Conservation (phyloP, 2,113 vertebrate species). For the Sebastes schlegelii region DNA sequence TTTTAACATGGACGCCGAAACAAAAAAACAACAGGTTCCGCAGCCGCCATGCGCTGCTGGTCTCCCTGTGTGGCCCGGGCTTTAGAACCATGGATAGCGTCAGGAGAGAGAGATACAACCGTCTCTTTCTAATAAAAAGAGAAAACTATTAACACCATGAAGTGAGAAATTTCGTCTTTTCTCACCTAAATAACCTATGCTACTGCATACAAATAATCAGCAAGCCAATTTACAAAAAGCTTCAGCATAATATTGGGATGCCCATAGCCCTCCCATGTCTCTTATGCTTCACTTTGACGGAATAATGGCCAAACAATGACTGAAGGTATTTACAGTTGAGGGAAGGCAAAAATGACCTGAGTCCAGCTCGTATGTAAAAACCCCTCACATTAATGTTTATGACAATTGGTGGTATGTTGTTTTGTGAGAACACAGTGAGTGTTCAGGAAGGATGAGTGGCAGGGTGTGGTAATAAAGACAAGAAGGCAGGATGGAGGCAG, state of each 20-base stretch:
- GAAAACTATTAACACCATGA: background rate
- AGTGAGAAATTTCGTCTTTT: background rate
- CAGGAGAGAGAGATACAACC: too few relatives aligned
- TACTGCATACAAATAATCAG: background rate
- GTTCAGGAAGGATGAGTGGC: conserved; percentile 60
- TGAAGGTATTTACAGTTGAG: background rate
- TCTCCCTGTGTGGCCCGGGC: too few relatives aligned
- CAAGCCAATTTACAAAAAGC: background rate
- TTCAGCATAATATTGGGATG: background rate
- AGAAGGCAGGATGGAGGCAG: conserved; percentile 48
- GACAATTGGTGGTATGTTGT: background rate
- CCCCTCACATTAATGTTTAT: background rate
- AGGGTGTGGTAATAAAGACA: conserved; percentile 43
- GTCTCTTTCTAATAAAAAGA: background rate
- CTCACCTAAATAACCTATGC: too few relatives aligned
- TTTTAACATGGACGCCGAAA: too few relatives aligned
- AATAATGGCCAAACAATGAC: background rate
- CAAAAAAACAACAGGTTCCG: too few relatives aligned
- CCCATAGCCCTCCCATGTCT: background rate
- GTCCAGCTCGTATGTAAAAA: background rate
- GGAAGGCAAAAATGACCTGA: background rate
- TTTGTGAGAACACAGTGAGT: background rate
- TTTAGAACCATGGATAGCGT: too few relatives aligned
- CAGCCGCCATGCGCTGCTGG: too few relatives aligned
- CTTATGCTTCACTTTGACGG: background rate